These are phyloP conservation scores for Sorex araneus DNA, from an alignment of 2,113 vertebrate genomes.

Conservation along the genomic window DNA sequence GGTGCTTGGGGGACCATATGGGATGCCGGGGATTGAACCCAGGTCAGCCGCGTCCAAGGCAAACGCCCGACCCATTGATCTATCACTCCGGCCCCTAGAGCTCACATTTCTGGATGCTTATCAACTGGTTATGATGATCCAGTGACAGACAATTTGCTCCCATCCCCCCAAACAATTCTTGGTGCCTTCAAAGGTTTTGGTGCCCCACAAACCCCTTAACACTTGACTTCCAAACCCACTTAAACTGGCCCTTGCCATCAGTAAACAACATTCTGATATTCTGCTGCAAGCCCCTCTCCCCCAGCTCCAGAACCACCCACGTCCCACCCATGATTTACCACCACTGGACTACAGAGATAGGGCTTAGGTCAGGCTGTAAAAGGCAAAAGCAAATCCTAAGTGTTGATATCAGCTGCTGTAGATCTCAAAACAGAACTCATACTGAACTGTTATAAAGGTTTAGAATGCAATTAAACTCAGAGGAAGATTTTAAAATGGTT, in stretches of 20 bases:
- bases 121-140: not conserved
- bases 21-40: no score
- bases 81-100: not conserved
- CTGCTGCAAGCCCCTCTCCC: not conserved
- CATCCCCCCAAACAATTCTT: not conserved
- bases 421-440: no score
- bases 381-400: not conserved
- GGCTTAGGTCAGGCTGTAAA: not conserved
- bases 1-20: no score
- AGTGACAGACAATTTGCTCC: conserved; percentile 14
- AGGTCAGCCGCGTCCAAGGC: no score
- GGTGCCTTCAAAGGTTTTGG: conserved; percentile 27
- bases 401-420: not conserved
- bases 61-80: no score
- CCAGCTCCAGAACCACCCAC: not conserved
- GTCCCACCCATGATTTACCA: not conserved
- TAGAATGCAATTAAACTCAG: not conserved
- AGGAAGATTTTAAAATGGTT: conserved; percentile 1
- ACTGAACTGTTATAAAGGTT: not conserved
- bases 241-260: not conserved
- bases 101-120: conserved; percentile 23
- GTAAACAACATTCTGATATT: not conserved
- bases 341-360: not conserved
- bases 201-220: not conserved
- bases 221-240: not conserved